Evolutionary conservation across 2,113 vertebrate genomes (phyloP).

Genomic region (Campylomormyrus tamandua): DNA sequence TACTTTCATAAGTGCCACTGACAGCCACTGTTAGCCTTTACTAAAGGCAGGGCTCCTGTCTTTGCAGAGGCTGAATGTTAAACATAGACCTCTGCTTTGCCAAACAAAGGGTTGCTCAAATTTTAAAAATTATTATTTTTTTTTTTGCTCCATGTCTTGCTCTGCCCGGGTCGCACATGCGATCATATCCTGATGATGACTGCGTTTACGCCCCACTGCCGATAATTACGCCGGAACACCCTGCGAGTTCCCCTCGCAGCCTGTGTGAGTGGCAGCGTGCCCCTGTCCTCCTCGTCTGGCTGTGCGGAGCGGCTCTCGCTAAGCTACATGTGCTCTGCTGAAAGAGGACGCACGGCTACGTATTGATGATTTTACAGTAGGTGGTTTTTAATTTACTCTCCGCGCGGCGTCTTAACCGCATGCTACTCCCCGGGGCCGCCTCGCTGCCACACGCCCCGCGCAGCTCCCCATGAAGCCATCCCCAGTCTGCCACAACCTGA

Average conservation of each 20-base stretch:
- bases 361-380: constrained; percentile 47
- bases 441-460: constrained; percentile 32
- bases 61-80: neutral
- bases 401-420: constrained; percentile 35
- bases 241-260: neutral
- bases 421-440: constrained; percentile 34
- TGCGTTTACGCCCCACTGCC: neutral
- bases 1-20: neutral
- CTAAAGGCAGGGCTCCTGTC: neutral
- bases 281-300: neutral
- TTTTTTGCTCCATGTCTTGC: neutral
- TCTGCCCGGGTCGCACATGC: neutral
- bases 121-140: no score
- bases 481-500: constrained; percentile 14
- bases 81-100: neutral
- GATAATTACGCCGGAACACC: neutral
- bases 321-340: constrained; percentile 35
- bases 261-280: neutral
- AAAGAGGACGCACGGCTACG: constrained; percentile 31
- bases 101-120: neutral
- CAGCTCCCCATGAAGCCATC: constrained; percentile 27
- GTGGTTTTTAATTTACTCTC: constrained; percentile 48
- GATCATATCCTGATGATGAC: neutral
- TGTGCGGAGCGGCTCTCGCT: constrained; percentile 31
- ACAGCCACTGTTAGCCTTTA: neutral